A percentile compares a stretch with the other conserved stretches of the same genome.
Evolutionary conservation across 2,888 invertebrate genomes (phyloP).

Genomic region (Eueremaeus valkanovi): DNA sequence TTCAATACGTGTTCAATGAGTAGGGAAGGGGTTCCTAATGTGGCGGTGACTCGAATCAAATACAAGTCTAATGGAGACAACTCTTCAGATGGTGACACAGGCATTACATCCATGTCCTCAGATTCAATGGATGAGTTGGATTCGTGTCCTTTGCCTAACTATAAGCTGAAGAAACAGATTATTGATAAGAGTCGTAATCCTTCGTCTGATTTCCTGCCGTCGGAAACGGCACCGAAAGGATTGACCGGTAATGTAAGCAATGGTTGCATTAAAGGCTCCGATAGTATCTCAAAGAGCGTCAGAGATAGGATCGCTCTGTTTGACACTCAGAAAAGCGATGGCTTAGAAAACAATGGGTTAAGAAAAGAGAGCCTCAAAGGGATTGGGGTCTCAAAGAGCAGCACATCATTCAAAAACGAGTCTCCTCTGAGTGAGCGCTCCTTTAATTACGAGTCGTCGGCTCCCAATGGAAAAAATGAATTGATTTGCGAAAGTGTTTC

Average conservation of each 20-base stretch:
- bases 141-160: conserved; percentile 21
- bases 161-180: conserved; percentile 23
- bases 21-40: not conserved
- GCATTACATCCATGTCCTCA: conserved; percentile 30
- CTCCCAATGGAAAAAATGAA: not conserved
- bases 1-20: not conserved
- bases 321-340: not conserved
- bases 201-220: conserved; percentile 26
- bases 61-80: conserved; percentile 8
- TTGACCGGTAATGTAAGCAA: not conserved
- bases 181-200: conserved; percentile 17
- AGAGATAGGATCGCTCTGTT: conserved; percentile 30
- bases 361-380: conserved; percentile 1
- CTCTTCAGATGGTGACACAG: conserved; percentile 21
- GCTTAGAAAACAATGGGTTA: not conserved
- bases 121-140: conserved; percentile 36
- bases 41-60: conserved; percentile 15
- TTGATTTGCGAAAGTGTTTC: not conserved
- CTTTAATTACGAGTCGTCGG: not conserved
- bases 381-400: not conserved
- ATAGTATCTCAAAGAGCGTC: not conserved
- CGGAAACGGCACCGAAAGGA: conserved; percentile 32
- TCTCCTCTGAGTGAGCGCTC: no score
- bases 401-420: not conserved
- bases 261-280: not conserved